Base-by-base conservation (phyloP, 2,888 invertebrate genomes). In the Dimorphilus gyrociliatus region DNA sequence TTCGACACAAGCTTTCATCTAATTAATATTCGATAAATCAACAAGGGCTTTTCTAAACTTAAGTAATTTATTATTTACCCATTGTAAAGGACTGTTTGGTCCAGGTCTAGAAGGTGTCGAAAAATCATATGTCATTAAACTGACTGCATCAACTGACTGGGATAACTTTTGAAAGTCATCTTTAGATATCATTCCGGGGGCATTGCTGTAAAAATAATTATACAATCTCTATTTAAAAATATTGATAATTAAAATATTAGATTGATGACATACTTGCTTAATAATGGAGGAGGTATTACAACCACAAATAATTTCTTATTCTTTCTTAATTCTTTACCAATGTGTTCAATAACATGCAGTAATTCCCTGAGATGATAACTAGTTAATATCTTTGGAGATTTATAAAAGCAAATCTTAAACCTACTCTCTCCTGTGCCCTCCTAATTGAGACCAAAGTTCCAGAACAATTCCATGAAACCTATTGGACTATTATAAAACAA, bases 51-150 rank as follows among this genome's bases (percentile, higher is more conserved):
- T n/a, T n/a, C n/a, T n/a, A n/a, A n/a, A n/a, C n/a, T n/a, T n/a
- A n/a, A n/a, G n/a, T n/a, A n/a, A n/a, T n/a, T n/a, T n/a, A n/a
- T n/a, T n/a, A n/a, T n/a, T n/a, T n/a, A n/a, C n/a, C n/a, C 90
- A 90, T 39, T 72, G 66, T 1, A 81, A 46, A 0, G 90, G 90
- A 34, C 85, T 79, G 65, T 88, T 88, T 0, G 88, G 82, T 24
- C 86, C 81, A 70, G 63, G 63, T 16, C 65, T 66, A 42, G 25
- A 45, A 8, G 76, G 69, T 55, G 66, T 78, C 2, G 86, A 86
- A 61, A 74, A 90, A 59, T 92, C 90, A 53, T 92, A 92, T 0
- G 88, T 88, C 88, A 90, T 90, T n/a, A 92, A 68, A 19, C 86
- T 86, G 53, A 90, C 84, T 16, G 75, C 80, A 48, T 77, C 76